These are phyloP conservation scores for human (Homo sapiens) DNA, from an alignment of 2,113 vertebrate genomes.

Conservation along the genomic window GRCh38 chr7:141727501-141728000, in stretches of 20 bases:
- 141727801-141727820: neutral
- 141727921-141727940: neutral
- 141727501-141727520: neutral
- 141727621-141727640: neutral
- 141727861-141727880: neutral
- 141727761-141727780: neutral
- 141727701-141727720: neutral
- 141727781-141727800: neutral
- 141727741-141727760: neutral
- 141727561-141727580: neutral
- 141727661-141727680: neutral
- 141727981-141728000: too few relatives aligned
- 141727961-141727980: neutral
- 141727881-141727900: conserved; percentile 15
- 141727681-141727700: neutral
- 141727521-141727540: neutral
- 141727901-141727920: neutral
- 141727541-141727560: neutral
- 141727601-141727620: neutral
- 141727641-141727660: neutral
- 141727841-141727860: neutral
- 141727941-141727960: neutral
- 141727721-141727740: neutral
- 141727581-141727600: neutral
- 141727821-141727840: neutral